These are phyloP conservation scores for Salvelinus sp. DNA, from an alignment of 2,113 vertebrate genomes.

Conservation along the genomic window DNA sequence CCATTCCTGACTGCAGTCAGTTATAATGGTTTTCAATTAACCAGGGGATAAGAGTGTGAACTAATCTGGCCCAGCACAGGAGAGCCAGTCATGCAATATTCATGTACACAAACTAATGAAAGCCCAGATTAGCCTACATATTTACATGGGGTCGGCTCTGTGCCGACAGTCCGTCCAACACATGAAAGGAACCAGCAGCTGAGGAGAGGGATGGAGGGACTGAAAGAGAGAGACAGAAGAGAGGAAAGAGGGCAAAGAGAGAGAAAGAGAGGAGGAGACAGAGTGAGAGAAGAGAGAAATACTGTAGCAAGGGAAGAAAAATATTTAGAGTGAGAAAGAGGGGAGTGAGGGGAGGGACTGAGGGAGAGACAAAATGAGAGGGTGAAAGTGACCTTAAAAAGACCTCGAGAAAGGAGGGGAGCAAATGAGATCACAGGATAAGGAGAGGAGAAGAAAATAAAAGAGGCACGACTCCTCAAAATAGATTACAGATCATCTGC, in stretches of 20 bases:
- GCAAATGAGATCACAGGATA: constrained; percentile 67
- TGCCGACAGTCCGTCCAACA: constrained; percentile 27
- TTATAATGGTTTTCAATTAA: constrained; percentile 71
- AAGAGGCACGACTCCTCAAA: constrained; percentile 61
- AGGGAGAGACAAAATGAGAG: constrained; percentile 27
- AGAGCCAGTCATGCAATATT: constrained; percentile 65
- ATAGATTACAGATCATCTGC: constrained; percentile 72
- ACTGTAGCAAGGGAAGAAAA: constrained; percentile 1
- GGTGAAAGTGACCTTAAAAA: constrained; percentile 51
- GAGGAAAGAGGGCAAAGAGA: no score
- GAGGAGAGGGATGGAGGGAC: background rate
- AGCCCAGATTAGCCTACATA: constrained; percentile 68
- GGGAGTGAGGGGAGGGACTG: background rate
- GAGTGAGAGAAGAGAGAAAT: constrained; percentile 25
- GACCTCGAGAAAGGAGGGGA: constrained; percentile 57
- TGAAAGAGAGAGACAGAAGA: background rate
- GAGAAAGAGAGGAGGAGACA: background rate
- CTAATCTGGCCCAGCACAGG: constrained; percentile 56
- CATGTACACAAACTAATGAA: constrained; percentile 70
- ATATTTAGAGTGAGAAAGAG: constrained; percentile 13
- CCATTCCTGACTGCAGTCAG: constrained; percentile 46
- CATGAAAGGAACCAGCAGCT: constrained; percentile 29
- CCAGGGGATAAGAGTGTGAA: constrained; percentile 41
- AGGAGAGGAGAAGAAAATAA: constrained; percentile 42
- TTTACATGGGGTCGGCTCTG: constrained; percentile 50